Conservation (phyloP, 2,888 invertebrate species). For the Trypoxylon attenuatum region DNA sequence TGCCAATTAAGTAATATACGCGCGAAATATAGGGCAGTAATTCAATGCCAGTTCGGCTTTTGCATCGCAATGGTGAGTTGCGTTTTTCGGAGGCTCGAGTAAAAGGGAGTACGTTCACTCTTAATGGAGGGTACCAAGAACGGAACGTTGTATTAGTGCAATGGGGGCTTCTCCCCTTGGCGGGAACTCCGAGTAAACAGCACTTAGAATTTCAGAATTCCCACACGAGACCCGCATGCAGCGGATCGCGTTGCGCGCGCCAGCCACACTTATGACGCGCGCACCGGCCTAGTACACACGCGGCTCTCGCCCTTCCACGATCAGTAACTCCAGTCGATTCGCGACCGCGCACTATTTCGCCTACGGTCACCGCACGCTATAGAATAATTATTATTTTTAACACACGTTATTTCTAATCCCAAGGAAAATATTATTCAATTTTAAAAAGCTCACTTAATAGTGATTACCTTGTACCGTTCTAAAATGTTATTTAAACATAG, state of each 20-base stretch:
- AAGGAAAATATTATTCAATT: no score
- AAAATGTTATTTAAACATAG: no score
- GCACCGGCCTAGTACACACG: slow-evolving; percentile 59
- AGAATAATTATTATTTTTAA: background rate
- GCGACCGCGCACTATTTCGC: background rate
- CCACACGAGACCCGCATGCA: slow-evolving; percentile 52
- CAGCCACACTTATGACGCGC: slow-evolving; percentile 72
- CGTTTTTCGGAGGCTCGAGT: background rate
- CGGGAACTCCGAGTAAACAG: slow-evolving; percentile 32
- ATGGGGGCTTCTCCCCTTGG: background rate
- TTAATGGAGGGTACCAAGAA: background rate
- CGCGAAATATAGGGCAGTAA: background rate
- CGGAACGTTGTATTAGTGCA: background rate
- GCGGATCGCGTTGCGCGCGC: slow-evolving; percentile 66
- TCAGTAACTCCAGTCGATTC: background rate
- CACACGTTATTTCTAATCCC: no score
- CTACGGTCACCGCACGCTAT: background rate
- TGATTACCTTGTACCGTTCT: no score
- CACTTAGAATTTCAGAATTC: slow-evolving; percentile 55
- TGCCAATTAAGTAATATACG: background rate
- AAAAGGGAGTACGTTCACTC: no score
- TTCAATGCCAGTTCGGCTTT: background rate
- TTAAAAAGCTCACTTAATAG: no score
- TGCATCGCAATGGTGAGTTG: background rate
- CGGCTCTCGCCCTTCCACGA: slow-evolving; percentile 5